Evolutionary conservation across 1,140 invertebrate species (phyloP).

Genomic region (Conus betulinus): DNA sequence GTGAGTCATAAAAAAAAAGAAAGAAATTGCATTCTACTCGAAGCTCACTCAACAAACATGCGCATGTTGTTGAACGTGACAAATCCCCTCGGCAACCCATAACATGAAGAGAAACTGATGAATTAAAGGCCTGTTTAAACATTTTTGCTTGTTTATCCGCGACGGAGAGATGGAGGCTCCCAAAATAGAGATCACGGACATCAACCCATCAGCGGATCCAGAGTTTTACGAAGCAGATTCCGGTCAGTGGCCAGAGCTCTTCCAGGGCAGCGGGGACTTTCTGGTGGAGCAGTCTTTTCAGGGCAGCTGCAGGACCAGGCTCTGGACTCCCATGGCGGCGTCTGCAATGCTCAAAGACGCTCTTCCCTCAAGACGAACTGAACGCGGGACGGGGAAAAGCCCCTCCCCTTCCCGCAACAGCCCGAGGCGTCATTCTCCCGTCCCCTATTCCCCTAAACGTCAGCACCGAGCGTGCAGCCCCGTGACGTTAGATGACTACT

Average conservation of each 20-base stretch:
- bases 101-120: no score
- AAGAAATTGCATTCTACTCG: no score
- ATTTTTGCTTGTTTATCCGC: no score
- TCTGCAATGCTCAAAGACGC: background rate
- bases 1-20: no score
- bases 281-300: background rate
- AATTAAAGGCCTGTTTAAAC: background rate
- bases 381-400: background rate
- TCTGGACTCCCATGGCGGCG: background rate
- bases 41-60: no score
- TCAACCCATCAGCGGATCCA: background rate
- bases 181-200: conserved; percentile 7
- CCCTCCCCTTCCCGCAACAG: conserved; percentile 19
- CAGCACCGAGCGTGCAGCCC: background rate
- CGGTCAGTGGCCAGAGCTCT: background rate
- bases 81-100: no score
- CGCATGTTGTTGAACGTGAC: no score
- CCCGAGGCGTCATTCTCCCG: conserved; percentile 12
- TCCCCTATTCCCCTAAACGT: conserved; percentile 16
- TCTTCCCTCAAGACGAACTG: background rate
- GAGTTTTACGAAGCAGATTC: background rate
- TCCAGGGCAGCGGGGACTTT: background rate
- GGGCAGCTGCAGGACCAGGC: conserved; percentile 2
- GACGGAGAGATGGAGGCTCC: background rate
- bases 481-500: background rate